phyloP scores from a whole-genome alignment of 1,140 invertebrate genomes.

The Chironomus tepperi region DNA sequence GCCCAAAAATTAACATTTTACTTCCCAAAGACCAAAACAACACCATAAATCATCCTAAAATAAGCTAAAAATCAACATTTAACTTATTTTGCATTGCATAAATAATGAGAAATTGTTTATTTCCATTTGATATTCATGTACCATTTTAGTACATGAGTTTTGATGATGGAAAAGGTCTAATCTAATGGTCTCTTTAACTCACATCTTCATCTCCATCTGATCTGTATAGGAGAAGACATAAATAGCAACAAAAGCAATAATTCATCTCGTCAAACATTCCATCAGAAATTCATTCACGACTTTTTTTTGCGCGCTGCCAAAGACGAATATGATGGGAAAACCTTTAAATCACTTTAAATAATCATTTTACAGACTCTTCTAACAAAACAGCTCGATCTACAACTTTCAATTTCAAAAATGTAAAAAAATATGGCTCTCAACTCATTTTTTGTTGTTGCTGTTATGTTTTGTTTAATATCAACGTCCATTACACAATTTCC shows the following conservation, averaged over 20 bases:
- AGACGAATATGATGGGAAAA: conserved; percentile 19
- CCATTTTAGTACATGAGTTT: not conserved
- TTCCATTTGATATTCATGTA: not conserved
- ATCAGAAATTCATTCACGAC: conserved; percentile 17
- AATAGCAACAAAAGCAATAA: not conserved
- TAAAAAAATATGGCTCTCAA: not conserved
- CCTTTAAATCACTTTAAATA: not conserved
- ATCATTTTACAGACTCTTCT: not conserved
- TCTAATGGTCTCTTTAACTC: conserved; percentile 2
- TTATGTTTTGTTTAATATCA: not conserved
- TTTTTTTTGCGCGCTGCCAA: not conserved
- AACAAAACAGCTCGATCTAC: not conserved
- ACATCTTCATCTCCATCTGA: not conserved
- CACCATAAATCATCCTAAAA: not conserved
- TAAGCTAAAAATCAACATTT: not conserved
- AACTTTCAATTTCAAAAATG: not conserved
- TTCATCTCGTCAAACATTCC: not conserved
- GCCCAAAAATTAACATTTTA: too few species aligned
- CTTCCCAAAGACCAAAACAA: too few species aligned
- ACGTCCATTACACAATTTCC: conserved; percentile 17
- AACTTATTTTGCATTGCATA: not conserved
- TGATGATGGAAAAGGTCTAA: conserved; percentile 22
- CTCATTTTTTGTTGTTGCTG: not conserved
- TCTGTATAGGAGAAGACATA: not conserved
- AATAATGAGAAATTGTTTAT: not conserved